Evolutionary conservation across 1,140 invertebrate genomes (phyloP), one percentile per base, ranked within the genome.

Genomic region (Philopotamus ludificatus): DNA sequence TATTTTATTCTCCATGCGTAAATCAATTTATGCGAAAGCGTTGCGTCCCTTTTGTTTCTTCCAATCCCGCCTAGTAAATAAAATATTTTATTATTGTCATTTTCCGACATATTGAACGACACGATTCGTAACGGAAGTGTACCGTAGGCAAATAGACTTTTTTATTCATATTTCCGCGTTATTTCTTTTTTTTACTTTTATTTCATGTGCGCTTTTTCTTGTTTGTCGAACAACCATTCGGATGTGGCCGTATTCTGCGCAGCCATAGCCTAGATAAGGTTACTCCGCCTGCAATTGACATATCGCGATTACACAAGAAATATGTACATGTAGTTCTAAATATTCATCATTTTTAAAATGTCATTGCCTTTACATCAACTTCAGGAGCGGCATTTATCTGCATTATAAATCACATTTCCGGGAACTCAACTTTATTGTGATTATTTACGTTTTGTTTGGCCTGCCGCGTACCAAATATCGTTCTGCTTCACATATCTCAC

Each of bases 31-130:
- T 12, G 34, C 34, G 54, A 57, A 42, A 57, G 15, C 34, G 42
- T 42, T 57, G 20, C 54, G 16, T 20, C 42, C 16, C 28, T 23
- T 53, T 53, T 50, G 28, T 34, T 57, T 57, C 26, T 57, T 57
- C 42, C 54, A 57, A 57, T 57, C 54, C 28, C 23, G 34, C 23
- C 28, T 57, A 23, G 16, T 42, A 57, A 57, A 41, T 42, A 41
- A 57, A 57, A 41, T 42, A 21, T 57, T 57, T 42, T 55, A 39
- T 55, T 39, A 12, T 18, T 53, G 20, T 26, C 50, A 25, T 22
- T 22, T 23, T 3, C n/a, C 22, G 3, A 21, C 12, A 4, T 34
- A 34, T 34, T 34, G 28, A 34, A 12, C 28, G 28, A n/a, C n/a
- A n/a, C 28, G 4, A 12, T 12, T 34, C 28, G 4, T 34, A 7